Conservation (phyloP, 2,888 invertebrate species). For the Plebejus argus region DNA sequence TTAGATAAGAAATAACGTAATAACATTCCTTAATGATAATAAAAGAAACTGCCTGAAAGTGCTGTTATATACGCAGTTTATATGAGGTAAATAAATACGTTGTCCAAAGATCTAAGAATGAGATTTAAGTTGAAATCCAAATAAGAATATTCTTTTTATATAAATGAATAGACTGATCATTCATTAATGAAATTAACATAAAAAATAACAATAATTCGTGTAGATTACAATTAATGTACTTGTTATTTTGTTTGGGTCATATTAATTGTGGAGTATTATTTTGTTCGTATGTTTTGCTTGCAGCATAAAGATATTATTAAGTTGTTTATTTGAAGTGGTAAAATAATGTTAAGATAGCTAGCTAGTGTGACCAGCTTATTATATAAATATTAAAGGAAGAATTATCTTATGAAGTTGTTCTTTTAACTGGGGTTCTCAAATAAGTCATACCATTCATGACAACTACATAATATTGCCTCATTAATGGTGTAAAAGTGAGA, state of each 20-base stretch:
- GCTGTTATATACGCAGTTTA: constrained; percentile 2
- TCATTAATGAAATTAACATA: neutral
- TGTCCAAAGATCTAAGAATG: constrained; percentile 7
- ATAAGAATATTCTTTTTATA: neutral
- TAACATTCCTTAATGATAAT: constrained; percentile 17
- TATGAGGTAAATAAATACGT: neutral
- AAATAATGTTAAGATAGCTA: neutral
- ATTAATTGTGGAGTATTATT: neutral
- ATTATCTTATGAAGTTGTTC: neutral
- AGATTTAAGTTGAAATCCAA: neutral
- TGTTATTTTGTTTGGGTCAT: neutral
- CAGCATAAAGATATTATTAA: neutral
- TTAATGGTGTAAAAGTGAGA: neutral
- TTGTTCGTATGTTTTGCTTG: neutral
- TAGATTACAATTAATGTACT: neutral
- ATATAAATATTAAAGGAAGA: neutral
- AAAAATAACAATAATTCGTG: neutral
- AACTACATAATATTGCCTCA: neutral
- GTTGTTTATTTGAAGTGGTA: neutral
- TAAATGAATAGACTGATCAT: constrained; percentile 17
- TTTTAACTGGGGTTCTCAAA: neutral
- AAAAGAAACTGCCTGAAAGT: constrained; percentile 6
- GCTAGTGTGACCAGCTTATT: constrained; percentile 1
- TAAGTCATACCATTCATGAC: neutral
- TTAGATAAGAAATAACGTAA: neutral